A percentile compares a stretch with the other conserved stretches of the same genome.
phyloP scores from a whole-genome alignment of 2,888 invertebrate species.

The Ormyrus labotus region DNA sequence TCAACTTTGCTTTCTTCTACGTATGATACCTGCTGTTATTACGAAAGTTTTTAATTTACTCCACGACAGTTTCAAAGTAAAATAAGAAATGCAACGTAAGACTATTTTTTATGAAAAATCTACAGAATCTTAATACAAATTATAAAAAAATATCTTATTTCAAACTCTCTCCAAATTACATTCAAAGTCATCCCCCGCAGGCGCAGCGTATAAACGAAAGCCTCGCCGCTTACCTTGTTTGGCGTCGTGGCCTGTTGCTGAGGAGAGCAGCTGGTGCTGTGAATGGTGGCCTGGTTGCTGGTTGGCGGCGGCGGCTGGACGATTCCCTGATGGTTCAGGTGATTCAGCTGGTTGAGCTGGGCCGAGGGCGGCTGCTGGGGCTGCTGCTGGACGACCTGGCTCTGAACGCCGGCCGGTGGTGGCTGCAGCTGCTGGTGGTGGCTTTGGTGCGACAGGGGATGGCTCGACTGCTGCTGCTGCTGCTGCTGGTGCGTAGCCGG shows the following conservation, averaged over 20 bases:
- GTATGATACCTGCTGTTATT: neutral
- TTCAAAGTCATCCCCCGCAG: too few species aligned
- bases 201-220: too few species aligned
- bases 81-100: too few species aligned
- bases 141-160: too few species aligned
- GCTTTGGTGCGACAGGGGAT: conserved; percentile 61
- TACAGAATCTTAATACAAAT: too few species aligned
- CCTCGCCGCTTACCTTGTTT: conserved; percentile 67
- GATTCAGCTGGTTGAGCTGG: conserved; percentile 72
- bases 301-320: conserved; percentile 63
- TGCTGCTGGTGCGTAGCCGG: conserved; percentile 72
- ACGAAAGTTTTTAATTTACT: too few species aligned
- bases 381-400: conserved; percentile 67
- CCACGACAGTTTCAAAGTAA: too few species aligned
- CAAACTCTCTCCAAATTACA: too few species aligned
- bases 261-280: conserved; percentile 74
- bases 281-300: conserved; percentile 68
- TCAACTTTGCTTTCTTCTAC: neutral
- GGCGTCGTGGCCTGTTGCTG: conserved; percentile 74
- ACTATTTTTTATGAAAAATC: too few species aligned
- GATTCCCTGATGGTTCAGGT: conserved; percentile 73
- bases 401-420: conserved; percentile 56
- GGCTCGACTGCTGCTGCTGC: conserved; percentile 66
- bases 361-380: conserved; percentile 65
- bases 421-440: conserved; percentile 69